These are phyloP conservation scores for Mantis religiosa DNA, from an alignment of 2,888 invertebrate species.

Conservation along the genomic window DNA sequence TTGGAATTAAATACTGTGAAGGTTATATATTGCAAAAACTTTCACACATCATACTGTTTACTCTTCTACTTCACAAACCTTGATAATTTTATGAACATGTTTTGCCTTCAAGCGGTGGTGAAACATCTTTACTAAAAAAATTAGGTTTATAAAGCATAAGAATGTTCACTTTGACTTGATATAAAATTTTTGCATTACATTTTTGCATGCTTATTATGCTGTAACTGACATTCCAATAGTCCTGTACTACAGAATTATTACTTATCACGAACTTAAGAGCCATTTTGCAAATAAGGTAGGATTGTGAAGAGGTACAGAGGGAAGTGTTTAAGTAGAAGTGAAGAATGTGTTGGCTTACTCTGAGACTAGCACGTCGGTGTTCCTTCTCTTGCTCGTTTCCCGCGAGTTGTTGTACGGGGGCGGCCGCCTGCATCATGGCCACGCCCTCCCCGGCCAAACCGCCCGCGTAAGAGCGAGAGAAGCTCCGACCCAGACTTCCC, in stretches of 20 bases:
- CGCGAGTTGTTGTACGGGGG: slow-evolving; percentile 18
- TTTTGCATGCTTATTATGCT: not conserved
- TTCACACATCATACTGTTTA: too few species aligned
- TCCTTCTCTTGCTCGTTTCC: slow-evolving; percentile 38
- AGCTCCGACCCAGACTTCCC: slow-evolving; percentile 61
- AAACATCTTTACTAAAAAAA: too few species aligned
- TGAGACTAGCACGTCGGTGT: slow-evolving; percentile 55
- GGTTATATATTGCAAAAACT: too few species aligned
- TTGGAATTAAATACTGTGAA: too few species aligned
- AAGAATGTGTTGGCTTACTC: slow-evolving; percentile 47
- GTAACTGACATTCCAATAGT: not conserved
- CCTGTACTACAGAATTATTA: not conserved
- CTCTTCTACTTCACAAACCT: too few species aligned
- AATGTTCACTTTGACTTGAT: too few species aligned
- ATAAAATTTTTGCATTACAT: not conserved
- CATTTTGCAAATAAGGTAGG: not conserved
- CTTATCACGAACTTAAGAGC: not conserved
- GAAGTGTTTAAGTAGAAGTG: slow-evolving; percentile 16
- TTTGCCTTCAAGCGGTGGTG: too few species aligned
- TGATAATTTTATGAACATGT: too few species aligned
- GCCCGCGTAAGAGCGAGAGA: slow-evolving; percentile 60
- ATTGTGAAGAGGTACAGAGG: not conserved
- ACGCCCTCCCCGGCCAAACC: slow-evolving; percentile 42
- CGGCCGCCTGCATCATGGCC: slow-evolving; percentile 16
- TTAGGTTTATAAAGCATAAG: too few species aligned